Evolutionary conservation across 2,113 vertebrate genomes (phyloP), one percentile per base, ranked within the genome.

Genomic region (Callorhinus ursinus): DNA sequence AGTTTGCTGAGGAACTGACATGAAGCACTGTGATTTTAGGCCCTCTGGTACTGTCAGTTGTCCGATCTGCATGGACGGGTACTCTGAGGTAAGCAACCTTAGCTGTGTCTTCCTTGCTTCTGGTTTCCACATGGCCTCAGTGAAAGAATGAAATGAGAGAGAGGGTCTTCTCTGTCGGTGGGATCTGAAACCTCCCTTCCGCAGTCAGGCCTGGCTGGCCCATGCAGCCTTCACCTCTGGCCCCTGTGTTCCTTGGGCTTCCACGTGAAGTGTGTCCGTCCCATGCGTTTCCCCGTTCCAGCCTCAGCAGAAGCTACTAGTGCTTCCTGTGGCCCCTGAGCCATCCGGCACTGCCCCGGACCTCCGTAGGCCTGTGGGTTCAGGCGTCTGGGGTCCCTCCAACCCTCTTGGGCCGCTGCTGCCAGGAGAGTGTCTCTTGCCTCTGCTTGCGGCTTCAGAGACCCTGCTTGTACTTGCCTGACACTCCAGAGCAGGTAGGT

Each of bases 51-150:
- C 98, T 0, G 98, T 99, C 93, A 99, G 99, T 94, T 99, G 99
- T 97, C 99, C 99, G 0, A 99, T 99, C 85, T 99, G 99, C 98
- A 99, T 99, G 99, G 99, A 99, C 88, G 98, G 98, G 1, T 99
- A 99, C 97, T 98, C 99, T 0, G 99, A 99, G 99, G 99, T 99
- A 98, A 98, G 99, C 87, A 26, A 3, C 10, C 77, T 2, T 0
- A 0, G 2, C 13, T 39, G 22, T 85, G 42, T 28, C 13, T 4
- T 36, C 0, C 3, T 46, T 74, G 24, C 12, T 74, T 28, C 69
- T n/a, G 76, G 15, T 18, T 53, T 53, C 80, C 84, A 55, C 4
- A 6, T 65, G 82, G n/a, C 67, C 67, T 88, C 57, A 81, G 26
- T 53, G 59, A 51, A n/a, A 51, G n/a, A 21, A 14, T 2, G 19